phyloP scores from a whole-genome alignment of 1,140 invertebrate species.

The Drosophila repletoides region DNA sequence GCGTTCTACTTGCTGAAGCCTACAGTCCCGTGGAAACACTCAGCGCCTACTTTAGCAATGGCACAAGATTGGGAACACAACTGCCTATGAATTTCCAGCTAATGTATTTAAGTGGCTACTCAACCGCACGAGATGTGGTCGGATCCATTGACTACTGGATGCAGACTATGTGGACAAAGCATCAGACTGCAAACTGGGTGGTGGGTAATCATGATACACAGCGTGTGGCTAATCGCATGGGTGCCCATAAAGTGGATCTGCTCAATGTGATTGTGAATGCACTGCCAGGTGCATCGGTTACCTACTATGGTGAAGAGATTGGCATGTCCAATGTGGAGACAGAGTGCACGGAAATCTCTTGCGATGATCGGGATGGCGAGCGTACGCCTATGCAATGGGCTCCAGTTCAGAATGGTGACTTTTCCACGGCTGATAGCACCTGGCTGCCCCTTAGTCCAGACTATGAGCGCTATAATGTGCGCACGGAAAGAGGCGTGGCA shows the following conservation, averaged over 20 bases:
- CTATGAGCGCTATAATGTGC: conserved; percentile 84
- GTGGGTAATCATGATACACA: conserved; percentile 86
- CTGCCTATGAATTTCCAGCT: conserved; percentile 86
- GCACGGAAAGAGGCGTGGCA: conserved; percentile 76
- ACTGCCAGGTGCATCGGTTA: conserved; percentile 88
- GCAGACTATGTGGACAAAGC: conserved; percentile 82
- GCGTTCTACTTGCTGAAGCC: conserved; percentile 89
- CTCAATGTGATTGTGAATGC: conserved; percentile 87
- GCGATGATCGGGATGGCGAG: conserved; percentile 84
- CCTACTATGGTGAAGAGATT: conserved; percentile 93
- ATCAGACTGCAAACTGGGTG: conserved; percentile 83
- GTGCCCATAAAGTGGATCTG: conserved; percentile 85
- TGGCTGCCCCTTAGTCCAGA: conserved; percentile 87
- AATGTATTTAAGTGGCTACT: conserved; percentile 76
- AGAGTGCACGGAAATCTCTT: conserved; percentile 83
- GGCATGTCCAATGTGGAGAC: conserved; percentile 87
- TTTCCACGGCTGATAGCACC: conserved; percentile 84
- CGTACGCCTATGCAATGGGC: conserved; percentile 89
- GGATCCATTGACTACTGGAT: conserved; percentile 83
- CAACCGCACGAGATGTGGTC: conserved; percentile 81
- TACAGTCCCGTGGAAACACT: conserved; percentile 83
- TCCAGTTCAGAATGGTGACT: conserved; percentile 84
- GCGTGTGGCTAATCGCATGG: conserved; percentile 85
- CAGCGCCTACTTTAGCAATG: conserved; percentile 85
- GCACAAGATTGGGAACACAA: conserved; percentile 83